Conservation (phyloP, 2,888 invertebrate genomes). For the Aelia acuminata region DNA sequence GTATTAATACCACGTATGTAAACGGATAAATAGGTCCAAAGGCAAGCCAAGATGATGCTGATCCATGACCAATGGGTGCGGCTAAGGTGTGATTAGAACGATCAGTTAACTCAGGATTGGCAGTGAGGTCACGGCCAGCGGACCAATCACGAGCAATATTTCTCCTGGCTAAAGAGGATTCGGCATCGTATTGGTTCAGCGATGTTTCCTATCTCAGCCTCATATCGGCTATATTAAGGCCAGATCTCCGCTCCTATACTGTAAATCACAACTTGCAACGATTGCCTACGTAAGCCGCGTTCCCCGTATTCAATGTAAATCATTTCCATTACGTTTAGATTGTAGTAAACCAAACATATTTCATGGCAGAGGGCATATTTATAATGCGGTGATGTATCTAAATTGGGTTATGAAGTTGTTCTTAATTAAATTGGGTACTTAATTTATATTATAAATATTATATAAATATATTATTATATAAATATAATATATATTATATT, state of each 20-base stretch:
- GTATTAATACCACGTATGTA: too few relatives aligned
- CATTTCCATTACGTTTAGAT: not conserved
- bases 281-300: not conserved
- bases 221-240: conserved; percentile 25
- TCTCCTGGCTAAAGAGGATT: conserved; percentile 10
- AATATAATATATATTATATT: too few relatives aligned
- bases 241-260: not conserved
- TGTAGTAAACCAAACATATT: not conserved
- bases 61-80: not conserved
- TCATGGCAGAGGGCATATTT: not conserved
- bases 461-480: too few relatives aligned
- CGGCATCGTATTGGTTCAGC: not conserved
- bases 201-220: not conserved
- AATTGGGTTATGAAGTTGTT: not conserved
- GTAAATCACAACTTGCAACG: not conserved
- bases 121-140: conserved; percentile 6
- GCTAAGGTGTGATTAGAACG: not conserved
- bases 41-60: not conserved
- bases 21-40: not conserved
- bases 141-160: not conserved
- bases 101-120: not conserved
- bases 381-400: not conserved
- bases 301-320: not conserved
- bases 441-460: too few relatives aligned
- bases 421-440: too few relatives aligned